These are phyloP conservation scores for Aphis craccivora DNA, from an alignment of 1,140 invertebrate genomes.

Conservation along the genomic window DNA sequence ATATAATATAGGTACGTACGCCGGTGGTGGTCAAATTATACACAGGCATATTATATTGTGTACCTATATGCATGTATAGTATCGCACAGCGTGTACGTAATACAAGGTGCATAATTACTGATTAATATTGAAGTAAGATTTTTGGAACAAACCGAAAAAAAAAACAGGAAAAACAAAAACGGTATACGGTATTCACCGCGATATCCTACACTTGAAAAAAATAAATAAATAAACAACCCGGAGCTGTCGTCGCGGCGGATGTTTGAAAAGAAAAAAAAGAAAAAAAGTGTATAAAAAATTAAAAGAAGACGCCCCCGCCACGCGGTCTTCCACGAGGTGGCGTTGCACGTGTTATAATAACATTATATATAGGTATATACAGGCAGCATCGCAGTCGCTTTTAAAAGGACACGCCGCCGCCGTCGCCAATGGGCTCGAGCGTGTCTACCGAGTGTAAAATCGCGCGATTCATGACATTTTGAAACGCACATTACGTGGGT, in stretches of 20 bases:
- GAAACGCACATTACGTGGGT: slow-evolving; percentile 36
- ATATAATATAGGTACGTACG: too few species aligned
- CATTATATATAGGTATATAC: not conserved
- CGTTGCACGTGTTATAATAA: slow-evolving; percentile 27
- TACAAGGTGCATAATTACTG: not conserved
- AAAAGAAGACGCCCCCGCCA: slow-evolving; percentile 33
- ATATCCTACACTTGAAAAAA: not conserved
- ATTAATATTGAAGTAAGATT: not conserved
- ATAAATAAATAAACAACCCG: not conserved
- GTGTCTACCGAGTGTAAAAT: slow-evolving; percentile 49
- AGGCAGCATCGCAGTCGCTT: not conserved
- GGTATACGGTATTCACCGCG: not conserved
- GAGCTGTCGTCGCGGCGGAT: not conserved
- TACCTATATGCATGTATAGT: not conserved
- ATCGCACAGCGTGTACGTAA: not conserved
- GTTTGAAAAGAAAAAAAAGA: not conserved
- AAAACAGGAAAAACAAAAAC: not conserved
- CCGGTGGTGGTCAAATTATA: not conserved
- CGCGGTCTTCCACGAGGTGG: not conserved
- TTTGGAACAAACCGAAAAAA: not conserved
- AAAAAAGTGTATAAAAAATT: slow-evolving; percentile 3
- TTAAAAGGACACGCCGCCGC: slow-evolving; percentile 18
- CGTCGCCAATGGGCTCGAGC: not conserved
- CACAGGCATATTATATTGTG: not conserved
- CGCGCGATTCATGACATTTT: slow-evolving; percentile 40